Base-by-base conservation (phyloP, 2,888 invertebrate genomes). In the Hemicrepidius hirtus region DNA sequence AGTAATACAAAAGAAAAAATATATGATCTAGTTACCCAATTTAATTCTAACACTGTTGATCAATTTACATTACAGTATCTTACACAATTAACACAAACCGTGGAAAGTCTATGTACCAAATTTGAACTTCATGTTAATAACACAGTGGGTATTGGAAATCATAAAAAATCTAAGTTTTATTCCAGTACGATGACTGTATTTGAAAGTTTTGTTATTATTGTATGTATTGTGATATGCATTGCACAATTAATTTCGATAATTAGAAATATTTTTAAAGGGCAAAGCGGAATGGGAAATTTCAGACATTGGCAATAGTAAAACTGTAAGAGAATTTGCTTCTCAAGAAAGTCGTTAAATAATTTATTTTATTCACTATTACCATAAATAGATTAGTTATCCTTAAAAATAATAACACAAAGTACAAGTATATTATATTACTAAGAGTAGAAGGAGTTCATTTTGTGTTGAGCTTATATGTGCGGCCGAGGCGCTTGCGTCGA, bases 151-250 rank as follows among this genome's bases (percentile, higher is more conserved):
- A 5, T 4, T 5, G 5, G n/a, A n/a, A 44, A 44, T 7, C 13
- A n/a, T 13, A 13, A 5, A 4, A 10, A 9, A 4, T 44, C 13
- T 4, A 5, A 4, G 5, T 12, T 4, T 10, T 13, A 44, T 21
- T 63, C 88, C 3, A 77, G 79, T 0, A 83, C 82, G 32, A 83
- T 85, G 37, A 76, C 84, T 4, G 87, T 87, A 75, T 73, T 80
- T 1, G 85, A 85, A 24, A 69, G 87, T 55, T 80, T 44, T 9
- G 4, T 44, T 13, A 13, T 44, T 7, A n/a, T 13, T 13, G 10
- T 13, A 4, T 44, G 44, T 13, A 12, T 44, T 13, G 13, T 44
- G 10, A 44, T 44, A 4, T 44, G 44, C 13, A n/a, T 44, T 4
- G 5, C 13, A n/a, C 6, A 44, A 12, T 5, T 44, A n/a, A 12